Evolutionary conservation across 2,888 invertebrate genomes (phyloP), one percentile per base, ranked within the genome.

Genomic region (Rhaphigaster nebulosa): DNA sequence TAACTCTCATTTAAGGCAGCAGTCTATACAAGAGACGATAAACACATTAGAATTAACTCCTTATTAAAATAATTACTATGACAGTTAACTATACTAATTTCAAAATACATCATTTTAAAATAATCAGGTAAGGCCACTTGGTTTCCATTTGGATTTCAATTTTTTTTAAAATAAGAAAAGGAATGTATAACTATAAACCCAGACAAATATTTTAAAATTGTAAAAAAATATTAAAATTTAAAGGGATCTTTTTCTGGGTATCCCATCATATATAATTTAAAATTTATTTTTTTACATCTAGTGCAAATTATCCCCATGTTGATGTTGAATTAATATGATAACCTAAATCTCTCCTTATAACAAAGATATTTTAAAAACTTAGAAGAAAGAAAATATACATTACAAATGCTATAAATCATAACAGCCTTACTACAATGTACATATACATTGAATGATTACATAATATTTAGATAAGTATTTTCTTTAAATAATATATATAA

Each of bases 251-350:
- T 89, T 50, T 76, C 29, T 50, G 70, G 70, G 65, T 41, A 70
- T 76, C 89, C 89, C 89, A 89, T 76, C 89, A 70, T 70, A 88
- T 60, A 88, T 88, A 89, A 89, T 89, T 89, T 76, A 89, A 89
- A 89, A 89, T 76, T 76, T 76, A 1, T 76, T 76, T 70, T 76
- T 65, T 89, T 76, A 89, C n/a, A 84, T 50, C 84, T 41, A 84
- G 84, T 84, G 84, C 45, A 84, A n/a, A 89, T 89, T 89, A 89
- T 89, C 89, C 89, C 89, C 89, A 76, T 52, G 13, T 26, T 60
- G 12, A 76, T 84, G 84, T 84, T 84, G 45, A 45, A 84, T 84
- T 50, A 50, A 84, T 84, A 84, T 76, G 70, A 76, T 84, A 84
- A 84, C 84, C 84, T 84, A 84, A 45, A 45, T 84, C 84, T 84